Evolutionary conservation across 92 coral and sea anemone species (phyloP).

Genomic region (Isaurus tuberculatus): DNA sequence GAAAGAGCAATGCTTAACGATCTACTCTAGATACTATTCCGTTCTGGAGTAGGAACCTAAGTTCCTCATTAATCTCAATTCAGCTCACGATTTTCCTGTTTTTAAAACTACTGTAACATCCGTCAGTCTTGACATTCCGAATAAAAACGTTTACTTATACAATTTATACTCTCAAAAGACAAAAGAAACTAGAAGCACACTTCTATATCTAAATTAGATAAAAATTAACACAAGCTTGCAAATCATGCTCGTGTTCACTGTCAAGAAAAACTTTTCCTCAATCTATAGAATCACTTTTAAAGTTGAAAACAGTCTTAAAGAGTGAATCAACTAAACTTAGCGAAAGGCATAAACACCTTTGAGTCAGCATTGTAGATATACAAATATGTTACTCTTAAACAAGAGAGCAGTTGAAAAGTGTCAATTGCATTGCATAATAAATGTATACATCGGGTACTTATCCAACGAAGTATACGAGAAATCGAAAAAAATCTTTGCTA

Average conservation of each 20-base stretch:
- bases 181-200: constrained; percentile 32
- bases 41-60: constrained; percentile 4
- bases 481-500: constrained; percentile 8
- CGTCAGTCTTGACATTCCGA: constrained; percentile 28
- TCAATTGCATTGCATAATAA: constrained; percentile 31
- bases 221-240: not conserved
- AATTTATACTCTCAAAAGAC: constrained; percentile 42
- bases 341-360: not conserved
- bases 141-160: constrained; percentile 32
- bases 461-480: not conserved
- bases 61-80: constrained; percentile 11
- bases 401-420: constrained; percentile 17
- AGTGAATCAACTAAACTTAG: not conserved
- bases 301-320: not conserved
- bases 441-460: constrained; percentile 12
- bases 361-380: not conserved
- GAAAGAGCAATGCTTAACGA: not conserved
- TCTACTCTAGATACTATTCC: constrained; percentile 19
- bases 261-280: not conserved
- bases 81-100: constrained; percentile 22
- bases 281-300: not conserved
- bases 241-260: not conserved
- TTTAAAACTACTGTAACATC: not conserved
- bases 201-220: not conserved
- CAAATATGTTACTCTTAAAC: not conserved